These are phyloP conservation scores for Epinephelus lanceolatus DNA, from an alignment of 2,113 vertebrate species.

Conservation along the genomic window DNA sequence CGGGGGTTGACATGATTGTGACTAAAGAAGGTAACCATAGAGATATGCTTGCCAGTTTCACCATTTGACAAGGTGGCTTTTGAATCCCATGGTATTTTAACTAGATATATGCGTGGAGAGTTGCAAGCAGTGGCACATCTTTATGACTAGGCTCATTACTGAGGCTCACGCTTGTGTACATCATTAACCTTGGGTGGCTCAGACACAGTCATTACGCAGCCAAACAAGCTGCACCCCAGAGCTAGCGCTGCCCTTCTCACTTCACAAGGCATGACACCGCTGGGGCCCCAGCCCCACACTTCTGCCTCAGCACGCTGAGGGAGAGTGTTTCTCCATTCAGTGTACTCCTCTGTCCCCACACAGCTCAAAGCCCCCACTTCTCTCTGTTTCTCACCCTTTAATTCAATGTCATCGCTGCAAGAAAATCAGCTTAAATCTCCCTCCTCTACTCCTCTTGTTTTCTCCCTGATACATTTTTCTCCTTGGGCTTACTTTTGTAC, in stretches of 20 bases:
- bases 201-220: slow-evolving; percentile 81
- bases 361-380: slow-evolving; percentile 10
- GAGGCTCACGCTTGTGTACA: slow-evolving; percentile 76
- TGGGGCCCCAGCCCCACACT: slow-evolving; percentile 46
- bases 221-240: slow-evolving; percentile 79
- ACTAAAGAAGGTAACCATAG: slow-evolving; percentile 57
- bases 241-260: slow-evolving; percentile 81
- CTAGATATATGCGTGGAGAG: slow-evolving; percentile 51
- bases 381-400: slow-evolving; percentile 23
- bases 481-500: not conserved
- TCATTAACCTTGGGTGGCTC: slow-evolving; percentile 86
- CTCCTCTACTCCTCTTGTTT: slow-evolving; percentile 14
- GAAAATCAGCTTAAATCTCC: slow-evolving; percentile 45
- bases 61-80: slow-evolving; percentile 41
- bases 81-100: slow-evolving; percentile 66
- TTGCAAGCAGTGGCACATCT: slow-evolving; percentile 61
- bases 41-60: slow-evolving; percentile 30
- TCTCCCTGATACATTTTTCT: slow-evolving; percentile 9
- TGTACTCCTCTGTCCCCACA: slow-evolving; percentile 2
- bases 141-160: slow-evolving; percentile 78
- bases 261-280: slow-evolving; percentile 75
- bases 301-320: slow-evolving; percentile 50
- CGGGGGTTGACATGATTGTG: slow-evolving; percentile 5
- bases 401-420: slow-evolving; percentile 43
- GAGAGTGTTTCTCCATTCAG: slow-evolving; percentile 19